phyloP scores from a whole-genome alignment of 2,113 vertebrate species.

The Pontoporia blainvillei region DNA sequence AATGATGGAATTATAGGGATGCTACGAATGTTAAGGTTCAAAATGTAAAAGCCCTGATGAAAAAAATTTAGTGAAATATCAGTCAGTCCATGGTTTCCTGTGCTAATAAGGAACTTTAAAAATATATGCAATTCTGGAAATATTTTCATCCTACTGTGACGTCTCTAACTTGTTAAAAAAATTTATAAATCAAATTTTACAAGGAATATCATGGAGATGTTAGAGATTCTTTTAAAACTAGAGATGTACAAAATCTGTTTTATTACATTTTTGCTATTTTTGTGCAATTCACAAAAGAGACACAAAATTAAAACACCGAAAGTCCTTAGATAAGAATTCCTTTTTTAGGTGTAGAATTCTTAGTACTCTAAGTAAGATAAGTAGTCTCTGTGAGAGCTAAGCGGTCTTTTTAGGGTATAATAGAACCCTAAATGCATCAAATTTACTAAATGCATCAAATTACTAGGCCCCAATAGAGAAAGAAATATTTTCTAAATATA shows the following conservation, averaged over 20 bases:
- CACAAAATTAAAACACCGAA: neutral
- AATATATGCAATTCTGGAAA: neutral
- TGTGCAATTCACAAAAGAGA: neutral
- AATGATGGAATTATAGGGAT: neutral
- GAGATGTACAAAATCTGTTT: neutral
- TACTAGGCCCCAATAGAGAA: neutral
- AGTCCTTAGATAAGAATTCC: neutral
- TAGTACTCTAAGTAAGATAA: neutral
- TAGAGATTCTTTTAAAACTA: neutral
- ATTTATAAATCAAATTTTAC: neutral
- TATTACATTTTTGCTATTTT: neutral
- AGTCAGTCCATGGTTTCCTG: neutral
- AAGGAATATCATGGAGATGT: neutral
- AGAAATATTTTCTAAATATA: neutral
- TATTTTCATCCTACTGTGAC: neutral
- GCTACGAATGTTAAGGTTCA: neutral
- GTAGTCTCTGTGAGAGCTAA: neutral
- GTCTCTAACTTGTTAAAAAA: neutral
- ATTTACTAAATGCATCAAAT: conserved; percentile 3
- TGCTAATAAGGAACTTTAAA: neutral
- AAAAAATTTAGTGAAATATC: neutral
- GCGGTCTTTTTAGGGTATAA: neutral
- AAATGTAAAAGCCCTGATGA: neutral
- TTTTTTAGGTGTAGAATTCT: conserved; percentile 5
- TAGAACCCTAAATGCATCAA: neutral